Percentiles rank a stretch among this genome's conserved stretches.
Conservation (phyloP, 2,113 vertebrate genomes). For the Mus spicilegus region DNA sequence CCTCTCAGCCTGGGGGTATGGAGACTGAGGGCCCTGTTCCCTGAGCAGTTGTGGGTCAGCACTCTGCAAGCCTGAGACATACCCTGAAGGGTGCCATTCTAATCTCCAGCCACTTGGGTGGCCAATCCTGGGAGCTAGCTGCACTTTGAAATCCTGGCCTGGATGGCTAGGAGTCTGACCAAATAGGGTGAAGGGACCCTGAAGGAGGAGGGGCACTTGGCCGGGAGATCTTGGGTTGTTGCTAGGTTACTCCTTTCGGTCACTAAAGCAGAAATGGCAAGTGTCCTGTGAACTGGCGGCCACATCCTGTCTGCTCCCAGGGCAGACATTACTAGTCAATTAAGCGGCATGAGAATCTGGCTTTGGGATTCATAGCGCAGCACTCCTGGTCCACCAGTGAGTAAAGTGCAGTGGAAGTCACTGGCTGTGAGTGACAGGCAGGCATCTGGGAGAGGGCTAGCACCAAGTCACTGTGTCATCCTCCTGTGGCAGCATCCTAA, state of each 20-base stretch:
- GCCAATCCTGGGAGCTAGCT: background rate
- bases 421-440: background rate
- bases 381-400: fast-evolving
- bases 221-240: fast-evolving
- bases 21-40: background rate
- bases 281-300: fast-evolving
- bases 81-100: background rate
- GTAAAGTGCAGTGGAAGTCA: background rate
- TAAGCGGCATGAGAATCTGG: fast-evolving
- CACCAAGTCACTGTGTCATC: background rate
- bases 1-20: background rate
- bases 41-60: background rate
- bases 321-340: background rate
- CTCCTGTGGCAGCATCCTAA: background rate
- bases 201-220: background rate
- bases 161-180: background rate
- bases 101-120: background rate
- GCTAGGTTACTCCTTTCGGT: too few species aligned
- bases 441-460: background rate
- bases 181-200: background rate
- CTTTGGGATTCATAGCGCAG: background rate
- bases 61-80: background rate
- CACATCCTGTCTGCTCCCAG: background rate
- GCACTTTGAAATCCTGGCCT: background rate
- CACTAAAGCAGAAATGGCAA: background rate